These are phyloP conservation scores for Pediacus dermestoides DNA, from an alignment of 2,888 invertebrate genomes.

Conservation along the genomic window DNA sequence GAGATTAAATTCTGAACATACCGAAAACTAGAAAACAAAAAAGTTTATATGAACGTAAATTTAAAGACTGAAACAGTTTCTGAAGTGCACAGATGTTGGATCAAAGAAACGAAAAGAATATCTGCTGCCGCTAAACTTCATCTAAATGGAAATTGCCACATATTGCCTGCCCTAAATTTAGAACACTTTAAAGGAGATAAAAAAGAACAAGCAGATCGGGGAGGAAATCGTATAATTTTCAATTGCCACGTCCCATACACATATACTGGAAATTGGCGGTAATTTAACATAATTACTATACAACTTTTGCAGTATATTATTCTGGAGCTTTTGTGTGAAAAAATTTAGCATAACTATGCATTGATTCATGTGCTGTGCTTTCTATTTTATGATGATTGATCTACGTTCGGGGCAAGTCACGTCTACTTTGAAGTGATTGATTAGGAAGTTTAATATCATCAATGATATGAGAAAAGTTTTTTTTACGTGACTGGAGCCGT, in stretches of 20 bases:
- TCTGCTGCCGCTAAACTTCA: constrained; percentile 36
- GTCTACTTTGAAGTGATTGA: constrained; percentile 15
- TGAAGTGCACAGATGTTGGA: constrained; percentile 36
- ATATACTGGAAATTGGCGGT: too few species aligned
- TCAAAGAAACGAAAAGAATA: constrained; percentile 35
- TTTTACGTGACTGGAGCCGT: too few species aligned
- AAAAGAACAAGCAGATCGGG: not conserved
- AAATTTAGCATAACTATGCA: too few species aligned
- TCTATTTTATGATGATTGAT: constrained; percentile 16
- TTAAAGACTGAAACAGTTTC: constrained; percentile 28
- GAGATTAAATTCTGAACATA: too few species aligned
- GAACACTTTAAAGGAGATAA: constrained; percentile 2
- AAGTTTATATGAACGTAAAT: constrained; percentile 25
- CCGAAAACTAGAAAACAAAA: too few species aligned
- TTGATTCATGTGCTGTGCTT: too few species aligned
- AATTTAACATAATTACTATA: too few species aligned
- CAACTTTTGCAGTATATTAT: too few species aligned
- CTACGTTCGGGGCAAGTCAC: constrained; percentile 9
- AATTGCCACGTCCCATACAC: too few species aligned
- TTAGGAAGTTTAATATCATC: constrained; percentile 13
- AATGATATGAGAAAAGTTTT: constrained; percentile 13
- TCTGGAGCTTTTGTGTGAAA: too few species aligned
- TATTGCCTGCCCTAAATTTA: constrained; percentile 33
- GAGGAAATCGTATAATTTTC: not conserved
- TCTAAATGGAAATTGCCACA: constrained; percentile 43